phyloP scores from a whole-genome alignment of 1,140 invertebrate genomes.

The Acromyrmex charruanus region DNA sequence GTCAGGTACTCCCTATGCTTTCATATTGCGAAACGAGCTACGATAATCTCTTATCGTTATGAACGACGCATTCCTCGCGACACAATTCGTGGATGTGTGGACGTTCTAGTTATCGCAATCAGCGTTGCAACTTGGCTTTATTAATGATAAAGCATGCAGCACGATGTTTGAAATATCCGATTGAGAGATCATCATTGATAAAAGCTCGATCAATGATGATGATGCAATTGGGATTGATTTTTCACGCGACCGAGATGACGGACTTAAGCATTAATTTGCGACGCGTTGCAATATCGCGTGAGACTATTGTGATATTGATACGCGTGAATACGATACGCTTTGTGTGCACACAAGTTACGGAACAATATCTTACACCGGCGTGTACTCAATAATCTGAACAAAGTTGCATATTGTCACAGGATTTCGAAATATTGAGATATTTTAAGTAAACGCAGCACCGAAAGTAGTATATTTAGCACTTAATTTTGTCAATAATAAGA shows the following conservation, averaged over 20 bases:
- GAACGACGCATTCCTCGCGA: background rate
- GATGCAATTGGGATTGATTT: slow-evolving; percentile 29
- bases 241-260: background rate
- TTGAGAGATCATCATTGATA: background rate
- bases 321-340: slow-evolving; percentile 23
- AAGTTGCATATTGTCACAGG: background rate
- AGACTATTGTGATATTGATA: slow-evolving; percentile 39
- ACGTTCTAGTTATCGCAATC: slow-evolving; percentile 16
- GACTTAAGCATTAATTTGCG: slow-evolving; percentile 26
- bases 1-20: slow-evolving; percentile 27
- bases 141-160: slow-evolving; percentile 1
- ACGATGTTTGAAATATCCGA: background rate
- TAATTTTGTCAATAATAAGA: background rate
- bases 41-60: slow-evolving; percentile 41
- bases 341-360: background rate
- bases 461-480: background rate
- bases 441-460: background rate
- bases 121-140: slow-evolving; percentile 25
- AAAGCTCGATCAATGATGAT: slow-evolving; percentile 26
- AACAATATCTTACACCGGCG: slow-evolving; percentile 30
- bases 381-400: background rate
- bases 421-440: slow-evolving; percentile 10
- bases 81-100: slow-evolving; percentile 2
- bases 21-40: slow-evolving; percentile 23
- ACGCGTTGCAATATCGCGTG: slow-evolving; percentile 18